phyloP scores from a whole-genome alignment of 1,140 invertebrate genomes.

The Dolichoris vasculosae region DNA sequence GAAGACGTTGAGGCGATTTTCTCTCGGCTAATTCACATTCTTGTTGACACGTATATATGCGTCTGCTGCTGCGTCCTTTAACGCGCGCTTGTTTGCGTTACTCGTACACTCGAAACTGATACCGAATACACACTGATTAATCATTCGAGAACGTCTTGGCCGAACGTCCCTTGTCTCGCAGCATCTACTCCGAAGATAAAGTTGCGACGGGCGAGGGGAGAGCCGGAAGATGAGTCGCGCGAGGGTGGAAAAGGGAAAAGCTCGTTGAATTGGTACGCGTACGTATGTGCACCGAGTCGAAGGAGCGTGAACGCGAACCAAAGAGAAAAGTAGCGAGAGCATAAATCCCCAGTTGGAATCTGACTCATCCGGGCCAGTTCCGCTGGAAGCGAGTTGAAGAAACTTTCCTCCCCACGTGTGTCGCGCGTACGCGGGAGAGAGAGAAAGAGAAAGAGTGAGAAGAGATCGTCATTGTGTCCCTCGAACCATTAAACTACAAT shows the following conservation, averaged over 20 bases:
- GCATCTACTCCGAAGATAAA: neutral
- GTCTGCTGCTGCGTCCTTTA: neutral
- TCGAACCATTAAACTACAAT: slow-evolving; percentile 48
- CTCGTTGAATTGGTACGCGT: neutral
- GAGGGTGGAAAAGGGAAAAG: slow-evolving; percentile 37
- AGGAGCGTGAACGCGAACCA: neutral
- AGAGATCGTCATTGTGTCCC: neutral
- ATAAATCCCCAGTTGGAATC: slow-evolving; percentile 31
- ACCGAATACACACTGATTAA: slow-evolving; percentile 44
- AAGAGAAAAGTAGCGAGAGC: slow-evolving; percentile 17
- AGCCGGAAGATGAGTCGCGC: slow-evolving; percentile 47
- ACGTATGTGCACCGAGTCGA: slow-evolving; percentile 12
- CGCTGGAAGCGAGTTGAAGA: slow-evolving; percentile 14
- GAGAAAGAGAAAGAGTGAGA: neutral
- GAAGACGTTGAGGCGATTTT: slow-evolving; percentile 24
- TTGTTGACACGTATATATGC: slow-evolving; percentile 7
- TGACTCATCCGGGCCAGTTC: slow-evolving; percentile 40
- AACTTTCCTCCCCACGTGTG: slow-evolving; percentile 12
- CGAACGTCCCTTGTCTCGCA: neutral
- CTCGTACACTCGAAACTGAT: slow-evolving; percentile 41
- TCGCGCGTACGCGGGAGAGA: neutral
- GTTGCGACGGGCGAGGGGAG: neutral
- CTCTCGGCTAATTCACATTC: neutral
- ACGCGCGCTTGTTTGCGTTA: slow-evolving; percentile 1
- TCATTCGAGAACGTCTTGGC: slow-evolving; percentile 21